A percentile compares a stretch with the other conserved stretches of the same genome.
Evolutionary conservation across 2,797 vertebrate species (phyloP).

Genomic region (Brachyalestes nurse): DNA sequence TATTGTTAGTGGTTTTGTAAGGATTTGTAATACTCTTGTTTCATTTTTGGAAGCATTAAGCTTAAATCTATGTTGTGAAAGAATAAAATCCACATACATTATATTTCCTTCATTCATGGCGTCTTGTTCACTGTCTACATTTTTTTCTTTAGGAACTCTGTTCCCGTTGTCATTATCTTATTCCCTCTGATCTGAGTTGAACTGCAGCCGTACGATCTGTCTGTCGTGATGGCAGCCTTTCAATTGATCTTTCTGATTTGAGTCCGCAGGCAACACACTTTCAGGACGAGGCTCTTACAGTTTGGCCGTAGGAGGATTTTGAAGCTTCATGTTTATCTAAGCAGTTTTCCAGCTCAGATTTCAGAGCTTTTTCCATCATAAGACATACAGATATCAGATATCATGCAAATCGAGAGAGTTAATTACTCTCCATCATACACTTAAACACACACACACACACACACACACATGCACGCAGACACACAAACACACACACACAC

Average conservation of each 20-base stretch:
- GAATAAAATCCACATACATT: background rate
- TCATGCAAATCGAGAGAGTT: too few species aligned
- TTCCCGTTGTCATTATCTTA: conserved; percentile 5
- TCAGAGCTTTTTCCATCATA: too few species aligned
- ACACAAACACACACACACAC: background rate
- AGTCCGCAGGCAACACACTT: background rate
- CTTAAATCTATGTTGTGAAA: background rate
- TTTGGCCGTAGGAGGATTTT: background rate
- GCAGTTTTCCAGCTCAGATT: too few species aligned
- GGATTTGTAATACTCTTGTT: background rate
- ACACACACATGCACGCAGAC: background rate
- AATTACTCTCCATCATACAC: background rate
- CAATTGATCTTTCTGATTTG: background rate
- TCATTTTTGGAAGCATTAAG: background rate
- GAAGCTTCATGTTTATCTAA: background rate
- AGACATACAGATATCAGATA: too few species aligned
- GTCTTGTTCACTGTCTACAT: too few species aligned
- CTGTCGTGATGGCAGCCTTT: background rate
- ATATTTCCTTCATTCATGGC: conserved; percentile 5
- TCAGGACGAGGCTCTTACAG: background rate
- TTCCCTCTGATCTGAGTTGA: background rate
- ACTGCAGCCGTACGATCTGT: background rate
- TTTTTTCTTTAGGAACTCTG: too few species aligned
- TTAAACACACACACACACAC: background rate
- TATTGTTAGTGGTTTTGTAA: background rate